Base-by-base conservation (phyloP, 2,113 vertebrate genomes). In the Chionodraco myersi region DNA sequence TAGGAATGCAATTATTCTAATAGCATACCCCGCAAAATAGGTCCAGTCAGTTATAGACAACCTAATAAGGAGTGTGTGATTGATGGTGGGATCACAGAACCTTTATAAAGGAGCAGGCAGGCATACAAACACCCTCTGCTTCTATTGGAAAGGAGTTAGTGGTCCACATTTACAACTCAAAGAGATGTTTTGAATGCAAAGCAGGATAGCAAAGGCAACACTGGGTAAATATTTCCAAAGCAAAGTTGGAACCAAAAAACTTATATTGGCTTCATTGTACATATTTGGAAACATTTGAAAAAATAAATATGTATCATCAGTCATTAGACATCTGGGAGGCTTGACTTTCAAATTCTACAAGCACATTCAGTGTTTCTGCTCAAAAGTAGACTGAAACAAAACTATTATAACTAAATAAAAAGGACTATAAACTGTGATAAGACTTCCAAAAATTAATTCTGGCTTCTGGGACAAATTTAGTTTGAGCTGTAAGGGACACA, bases 1-100 rank as follows among this genome's bases (percentile, higher is more conserved):
- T 72, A 54, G 81, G 86, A 88, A 91, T 87, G 83, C 89, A 92
- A 93, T 93, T 92, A 93, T 91, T 92, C 85, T 88, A 92, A 94
- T 90, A 86, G 89, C 88, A 85, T 77, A 69, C 54, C 83, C 79
- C 59, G 81, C 80, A 71, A 93, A 91, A 89, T 82, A 88, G 84
- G 82, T 84, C 74, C 86, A 86, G 83, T 84, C 85, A 87, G 84
- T 91, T 87, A 89, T 85, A 89, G 87, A 89, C 87, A 90, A 90
- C 61, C 89, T 92, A 90, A 92, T 92, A 89, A 92, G 86, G 72
- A 77, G 61, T 48, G 63, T 34, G 79, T 92, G 92, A 93, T 92
- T 89, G 92, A 92, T 92, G 77, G 79, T 30, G 66, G 61, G 68
- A 76, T 67, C 52, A 44, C 26, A 68, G 69, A 81, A 73, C 60